These are phyloP conservation scores for Celastrina argiolus DNA, from an alignment of 2,888 invertebrate species.

Conservation along the genomic window DNA sequence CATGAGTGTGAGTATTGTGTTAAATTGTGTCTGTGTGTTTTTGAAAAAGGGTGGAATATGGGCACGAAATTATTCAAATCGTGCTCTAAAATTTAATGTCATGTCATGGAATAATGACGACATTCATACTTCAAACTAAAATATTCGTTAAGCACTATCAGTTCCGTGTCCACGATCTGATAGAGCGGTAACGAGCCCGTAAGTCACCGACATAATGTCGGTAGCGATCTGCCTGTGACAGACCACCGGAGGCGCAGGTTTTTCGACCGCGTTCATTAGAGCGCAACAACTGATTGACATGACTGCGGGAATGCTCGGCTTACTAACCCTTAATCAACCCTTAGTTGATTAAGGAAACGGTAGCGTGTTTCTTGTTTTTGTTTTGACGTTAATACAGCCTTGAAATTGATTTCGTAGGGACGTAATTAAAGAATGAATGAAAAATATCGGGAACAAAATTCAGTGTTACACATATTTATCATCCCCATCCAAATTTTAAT, in stretches of 20 bases:
- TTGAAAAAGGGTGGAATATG: too few species aligned
- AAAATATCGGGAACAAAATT: too few species aligned
- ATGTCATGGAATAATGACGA: too few species aligned
- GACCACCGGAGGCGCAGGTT: slow-evolving; percentile 67
- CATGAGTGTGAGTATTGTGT: too few species aligned
- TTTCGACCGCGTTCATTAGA: slow-evolving; percentile 62
- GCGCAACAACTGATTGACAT: slow-evolving; percentile 53
- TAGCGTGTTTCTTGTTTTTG: not conserved
- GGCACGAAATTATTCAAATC: too few species aligned
- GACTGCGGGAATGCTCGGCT: slow-evolving; percentile 38
- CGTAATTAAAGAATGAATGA: too few species aligned
- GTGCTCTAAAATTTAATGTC: too few species aligned
- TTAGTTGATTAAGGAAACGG: slow-evolving; percentile 3
- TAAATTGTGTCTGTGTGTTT: too few species aligned
- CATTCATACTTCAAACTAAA: not conserved
- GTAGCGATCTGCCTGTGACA: slow-evolving; percentile 33
- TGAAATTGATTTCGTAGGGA: too few species aligned
- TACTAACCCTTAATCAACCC: slow-evolving; percentile 26
- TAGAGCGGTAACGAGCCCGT: slow-evolving; percentile 7
- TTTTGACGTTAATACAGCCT: not conserved
- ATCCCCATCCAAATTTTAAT: too few species aligned
- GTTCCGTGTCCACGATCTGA: slow-evolving; percentile 36
- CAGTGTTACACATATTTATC: too few species aligned
- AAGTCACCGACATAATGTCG: slow-evolving; percentile 29
- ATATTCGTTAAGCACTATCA: slow-evolving; percentile 30